phyloP scores from a whole-genome alignment of 2,888 invertebrate species.

The Ommatoiulus sabulosus region DNA sequence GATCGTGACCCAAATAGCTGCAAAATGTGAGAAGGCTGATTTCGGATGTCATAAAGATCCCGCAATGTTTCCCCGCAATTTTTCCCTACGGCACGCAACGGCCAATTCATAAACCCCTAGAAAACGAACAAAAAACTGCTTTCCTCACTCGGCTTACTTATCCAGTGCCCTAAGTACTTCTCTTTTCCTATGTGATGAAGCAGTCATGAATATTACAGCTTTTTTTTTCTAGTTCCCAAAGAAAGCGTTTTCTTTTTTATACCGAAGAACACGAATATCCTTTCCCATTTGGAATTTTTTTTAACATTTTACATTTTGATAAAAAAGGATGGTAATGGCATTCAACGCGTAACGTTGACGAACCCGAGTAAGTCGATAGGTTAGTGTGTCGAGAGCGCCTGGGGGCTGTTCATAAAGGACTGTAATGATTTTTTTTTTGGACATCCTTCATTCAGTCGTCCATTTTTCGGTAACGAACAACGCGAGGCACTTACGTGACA shows the following conservation, averaged over 20 bases:
- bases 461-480: no score
- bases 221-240: neutral
- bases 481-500: no score
- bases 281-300: neutral
- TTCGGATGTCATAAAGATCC: slow-evolving; percentile 29
- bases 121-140: neutral
- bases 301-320: neutral
- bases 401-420: no score
- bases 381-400: neutral
- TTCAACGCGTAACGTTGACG: neutral
- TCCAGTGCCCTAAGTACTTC: neutral
- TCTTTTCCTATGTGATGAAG: neutral
- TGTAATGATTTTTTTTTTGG: no score
- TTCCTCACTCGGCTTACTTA: neutral
- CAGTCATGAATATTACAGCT: neutral
- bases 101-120: neutral
- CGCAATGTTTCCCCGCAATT: neutral
- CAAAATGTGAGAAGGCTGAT: slow-evolving; percentile 9
- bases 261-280: neutral
- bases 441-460: no score
- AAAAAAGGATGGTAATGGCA: neutral
- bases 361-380: neutral
- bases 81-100: neutral
- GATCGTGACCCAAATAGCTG: slow-evolving; percentile 40
- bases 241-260: neutral